Evolutionary conservation across 1,140 invertebrate species (phyloP).

Genomic region (Dryas iulia): DNA sequence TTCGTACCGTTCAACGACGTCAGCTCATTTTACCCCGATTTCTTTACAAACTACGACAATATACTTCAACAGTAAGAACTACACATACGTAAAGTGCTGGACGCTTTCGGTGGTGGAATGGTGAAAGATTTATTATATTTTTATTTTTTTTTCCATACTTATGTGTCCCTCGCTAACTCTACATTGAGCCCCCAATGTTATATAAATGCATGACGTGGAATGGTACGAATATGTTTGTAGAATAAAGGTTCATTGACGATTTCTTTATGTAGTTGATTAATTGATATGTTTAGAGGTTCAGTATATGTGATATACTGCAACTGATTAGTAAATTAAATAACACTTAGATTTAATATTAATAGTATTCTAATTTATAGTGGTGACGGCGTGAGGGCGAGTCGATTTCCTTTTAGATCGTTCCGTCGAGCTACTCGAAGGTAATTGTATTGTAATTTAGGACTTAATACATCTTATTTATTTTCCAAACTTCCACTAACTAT

Average conservation of each 20-base stretch:
- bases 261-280: background rate
- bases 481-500: conserved; percentile 6
- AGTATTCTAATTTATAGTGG: background rate
- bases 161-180: background rate
- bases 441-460: background rate
- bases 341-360: background rate
- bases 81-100: conserved; percentile 19
- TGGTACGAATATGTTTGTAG: background rate
- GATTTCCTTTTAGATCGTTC: background rate
- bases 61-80: conserved; percentile 62
- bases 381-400: background rate
- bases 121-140: conserved; percentile 13
- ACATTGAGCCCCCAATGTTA: background rate
- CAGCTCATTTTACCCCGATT: conserved; percentile 48
- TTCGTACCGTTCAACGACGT: conserved; percentile 35
- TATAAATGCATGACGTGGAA: background rate
- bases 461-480: background rate
- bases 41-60: conserved; percentile 60
- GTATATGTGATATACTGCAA: background rate
- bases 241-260: background rate
- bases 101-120: conserved; percentile 56
- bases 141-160: background rate
- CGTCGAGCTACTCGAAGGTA: background rate
- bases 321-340: too few species aligned
- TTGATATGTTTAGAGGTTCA: background rate